Evolutionary conservation across 2,797 vertebrate species (phyloP), one percentile per base, ranked within the genome.

Genomic region (Corythornis leucogaster): DNA sequence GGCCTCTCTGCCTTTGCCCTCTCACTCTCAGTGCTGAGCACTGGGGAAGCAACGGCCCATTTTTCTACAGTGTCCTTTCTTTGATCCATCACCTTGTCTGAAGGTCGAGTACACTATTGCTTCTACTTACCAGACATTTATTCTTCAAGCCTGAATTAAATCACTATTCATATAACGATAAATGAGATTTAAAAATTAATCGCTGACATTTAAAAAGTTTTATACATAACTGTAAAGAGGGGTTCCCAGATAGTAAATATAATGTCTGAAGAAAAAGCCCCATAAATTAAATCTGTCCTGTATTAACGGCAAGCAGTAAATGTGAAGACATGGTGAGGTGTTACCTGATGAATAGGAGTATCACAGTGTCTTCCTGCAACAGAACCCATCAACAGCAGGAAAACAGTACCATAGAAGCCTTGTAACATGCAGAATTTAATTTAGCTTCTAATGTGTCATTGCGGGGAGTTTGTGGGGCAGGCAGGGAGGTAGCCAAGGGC

Each of bases 101-200:
- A 86, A 51, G 22, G n/a, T 42, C 70, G 80, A 63, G 8, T 88
- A 87, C 59, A 77, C 86, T 92, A 92, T 21, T 46, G 45, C 45
- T 61, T 83, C 70, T 61, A 81, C 81, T 91, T 80, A 86, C 70
- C 45, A 76, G 85, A 54, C 38, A 28, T 86, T 91, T 96, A 77
- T 84, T 77, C 81, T 91, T 91, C 85, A 93, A 92, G 86, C 55
- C 59, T 87, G 77, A 92, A 87, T 80, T 89, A 93, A 94, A 87
- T 90, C 59, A 83, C 62, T 75, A 73, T 76, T 85, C 87, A 76
- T 83, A 83, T 19, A 77, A 53, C 85, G 89, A 93, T 87, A 80
- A 93, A 95, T 83, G 92, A 83, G 87, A 86, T 80, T 86, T 92
- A 85, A 68, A 96, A 95, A 94, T 90, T 84, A 86, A 87, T 90